Base-by-base conservation (phyloP, 92 coral and sea anemone genomes). In the Plumapathes pennacea region DNA sequence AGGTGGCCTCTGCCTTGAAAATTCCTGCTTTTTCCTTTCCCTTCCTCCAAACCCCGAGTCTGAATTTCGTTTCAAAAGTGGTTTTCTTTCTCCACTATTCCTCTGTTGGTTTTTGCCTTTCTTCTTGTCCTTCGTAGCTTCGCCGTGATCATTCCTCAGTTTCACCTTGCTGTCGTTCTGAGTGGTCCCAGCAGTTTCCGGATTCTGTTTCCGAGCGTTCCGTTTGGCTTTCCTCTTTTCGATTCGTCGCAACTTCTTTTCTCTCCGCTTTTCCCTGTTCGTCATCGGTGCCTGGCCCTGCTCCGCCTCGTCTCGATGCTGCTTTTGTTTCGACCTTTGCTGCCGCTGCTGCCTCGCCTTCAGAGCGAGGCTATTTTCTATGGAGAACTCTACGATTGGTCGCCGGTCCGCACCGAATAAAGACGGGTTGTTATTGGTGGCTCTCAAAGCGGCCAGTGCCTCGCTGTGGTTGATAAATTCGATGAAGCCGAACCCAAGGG, bases 331-430 rank as follows among this genome's bases (percentile, higher is more conserved):
- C 43, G 59, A 81, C 58, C 65, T 76, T 33, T 58, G 34, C 24
- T 52, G 38, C 29, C 89, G 96, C 48, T 82, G 84, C 38, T 88
- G 84, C 54, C 69, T 81, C 39, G 89, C 85, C 44, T 88, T 84
- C 60, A 92, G 51, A 30, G 89, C 95, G 36, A 84, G 64, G 74
- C 89, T 76, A 46, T 92, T 92, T 59, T 92, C 94, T 28, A 88
- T 76, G 11, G 96, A 81, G 51, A 92, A 92, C 65, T 92, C 98
- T 2, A 92, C 98, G 38, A 92, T 92, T 3, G 94, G 98, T 45
- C 98, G 75, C 19, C 98, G 88, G 42, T 92, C 90, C 0, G 94
- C 61, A 5, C 96, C 94, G 69, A 92, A 92, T 8, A 80, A 29
- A 25, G 57, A 71, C 9, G 96, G 98, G 71, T 88, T 94, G 62